phyloP scores from a whole-genome alignment of 2,113 vertebrate genomes.

The Syngnathus typhle region DNA sequence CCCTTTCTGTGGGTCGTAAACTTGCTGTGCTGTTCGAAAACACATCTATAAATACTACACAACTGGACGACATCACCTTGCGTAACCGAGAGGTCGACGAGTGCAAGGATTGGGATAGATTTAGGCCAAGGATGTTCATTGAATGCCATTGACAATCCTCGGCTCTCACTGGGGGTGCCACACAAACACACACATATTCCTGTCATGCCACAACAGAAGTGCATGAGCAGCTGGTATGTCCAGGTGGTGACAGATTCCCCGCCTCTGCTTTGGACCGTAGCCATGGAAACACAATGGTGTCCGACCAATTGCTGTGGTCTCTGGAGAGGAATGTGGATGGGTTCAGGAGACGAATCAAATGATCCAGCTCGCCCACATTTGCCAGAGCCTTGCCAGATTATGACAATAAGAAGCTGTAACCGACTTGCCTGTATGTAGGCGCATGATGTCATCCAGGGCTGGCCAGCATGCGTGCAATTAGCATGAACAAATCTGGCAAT shows the following conservation, averaged over 20 bases:
- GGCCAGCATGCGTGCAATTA: slow-evolving; percentile 27
- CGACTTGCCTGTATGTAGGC: slow-evolving; percentile 27
- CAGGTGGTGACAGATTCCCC: slow-evolving; percentile 67
- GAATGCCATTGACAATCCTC: slow-evolving; percentile 7
- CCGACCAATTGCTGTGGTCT: slow-evolving; percentile 38
- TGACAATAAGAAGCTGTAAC: slow-evolving; percentile 50
- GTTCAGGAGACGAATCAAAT: slow-evolving; percentile 45
- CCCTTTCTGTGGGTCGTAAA: slow-evolving; percentile 25
- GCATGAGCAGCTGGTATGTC: slow-evolving; percentile 59
- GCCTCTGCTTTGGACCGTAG: slow-evolving; percentile 59
- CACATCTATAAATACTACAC: slow-evolving; percentile 47
- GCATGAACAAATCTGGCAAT: slow-evolving; percentile 21
- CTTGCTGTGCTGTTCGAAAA: slow-evolving; percentile 27
- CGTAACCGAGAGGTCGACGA: slow-evolving; percentile 38
- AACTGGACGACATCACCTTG: slow-evolving; percentile 31
- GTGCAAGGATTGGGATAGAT: slow-evolving; percentile 12
- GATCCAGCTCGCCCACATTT: slow-evolving; percentile 49
- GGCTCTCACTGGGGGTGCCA: slow-evolving; percentile 5
- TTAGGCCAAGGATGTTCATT: slow-evolving; percentile 5
- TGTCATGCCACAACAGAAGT: slow-evolving; percentile 47
- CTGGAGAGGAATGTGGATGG: slow-evolving; percentile 23
- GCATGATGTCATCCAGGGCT: slow-evolving; percentile 16
- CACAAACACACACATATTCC: slow-evolving; percentile 12
- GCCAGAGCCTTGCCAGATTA: slow-evolving; percentile 44
- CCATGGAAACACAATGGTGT: slow-evolving; percentile 56